A percentile compares a stretch with the other conserved stretches of the same genome.
Conservation (phyloP, 1,140 invertebrate genomes). For the Drosophila athabasca region DNA sequence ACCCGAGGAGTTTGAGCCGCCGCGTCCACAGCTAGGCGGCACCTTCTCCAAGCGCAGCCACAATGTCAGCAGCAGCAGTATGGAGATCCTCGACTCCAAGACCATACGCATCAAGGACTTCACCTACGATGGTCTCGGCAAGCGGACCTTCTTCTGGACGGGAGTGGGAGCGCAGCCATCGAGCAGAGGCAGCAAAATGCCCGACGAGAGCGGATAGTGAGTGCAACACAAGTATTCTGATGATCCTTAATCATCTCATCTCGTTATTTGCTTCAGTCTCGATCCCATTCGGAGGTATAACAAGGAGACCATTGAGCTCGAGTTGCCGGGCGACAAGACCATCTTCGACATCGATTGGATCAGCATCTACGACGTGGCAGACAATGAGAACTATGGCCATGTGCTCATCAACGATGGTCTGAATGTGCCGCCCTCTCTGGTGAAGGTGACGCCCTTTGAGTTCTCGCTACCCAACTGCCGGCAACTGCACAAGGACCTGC, state of each 20-base stretch:
- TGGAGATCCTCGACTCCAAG: conserved; percentile 92
- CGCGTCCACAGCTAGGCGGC: conserved; percentile 88
- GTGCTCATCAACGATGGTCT: conserved; percentile 91
- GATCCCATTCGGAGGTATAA: conserved; percentile 89
- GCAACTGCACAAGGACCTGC: conserved; percentile 92
- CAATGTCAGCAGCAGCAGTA: conserved; percentile 88
- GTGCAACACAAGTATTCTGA: conserved; percentile 75
- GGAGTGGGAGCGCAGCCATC: conserved; percentile 94
- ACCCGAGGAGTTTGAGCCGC: conserved; percentile 96
- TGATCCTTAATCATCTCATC: no score
- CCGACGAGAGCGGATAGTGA: conserved; percentile 97
- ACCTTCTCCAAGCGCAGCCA: conserved; percentile 89
- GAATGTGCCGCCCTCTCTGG: conserved; percentile 93
- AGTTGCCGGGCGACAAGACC: conserved; percentile 92
- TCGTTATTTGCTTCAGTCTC: conserved; percentile 85
- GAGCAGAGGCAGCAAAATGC: conserved; percentile 91
- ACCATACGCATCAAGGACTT: conserved; percentile 91
- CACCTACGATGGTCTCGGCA: conserved; percentile 90
- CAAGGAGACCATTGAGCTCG: conserved; percentile 90
- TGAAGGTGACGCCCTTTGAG: conserved; percentile 86
- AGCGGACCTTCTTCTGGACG: conserved; percentile 93
- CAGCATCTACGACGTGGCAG: conserved; percentile 90
- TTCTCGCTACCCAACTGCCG: conserved; percentile 91
- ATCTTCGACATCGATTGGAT: conserved; percentile 94
- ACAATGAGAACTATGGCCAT: conserved; percentile 89